A percentile compares a stretch with the other conserved stretches of the same genome.
Evolutionary conservation across 2,888 invertebrate species (phyloP).

Genomic region (Epistrophe eligans): DNA sequence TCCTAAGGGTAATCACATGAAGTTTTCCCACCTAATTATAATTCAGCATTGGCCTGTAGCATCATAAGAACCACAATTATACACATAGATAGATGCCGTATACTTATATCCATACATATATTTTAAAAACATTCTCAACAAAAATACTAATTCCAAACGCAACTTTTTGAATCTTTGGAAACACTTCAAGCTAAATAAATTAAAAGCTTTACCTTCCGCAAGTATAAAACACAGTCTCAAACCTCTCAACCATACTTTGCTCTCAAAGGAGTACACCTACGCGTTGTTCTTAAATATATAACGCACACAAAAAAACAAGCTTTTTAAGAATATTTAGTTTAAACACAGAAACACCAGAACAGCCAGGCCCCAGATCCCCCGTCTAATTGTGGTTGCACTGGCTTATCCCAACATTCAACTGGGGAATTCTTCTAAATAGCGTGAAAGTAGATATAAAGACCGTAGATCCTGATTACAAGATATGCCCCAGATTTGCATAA

Average conservation of each 20-base stretch:
- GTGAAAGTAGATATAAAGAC: constrained; percentile 68
- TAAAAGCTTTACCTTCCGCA: constrained; percentile 36
- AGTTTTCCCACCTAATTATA: constrained; percentile 3
- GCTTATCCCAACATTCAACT: constrained; percentile 49
- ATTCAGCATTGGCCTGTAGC: constrained; percentile 13
- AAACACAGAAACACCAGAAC: constrained; percentile 17
- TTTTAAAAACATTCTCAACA: background rate
- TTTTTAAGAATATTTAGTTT: constrained; percentile 24
- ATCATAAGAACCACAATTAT: constrained; percentile 19
- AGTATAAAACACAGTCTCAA: constrained; percentile 3
- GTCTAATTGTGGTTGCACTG: constrained; percentile 70
- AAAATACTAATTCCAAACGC: constrained; percentile 10
- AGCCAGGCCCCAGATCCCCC: constrained; percentile 46
- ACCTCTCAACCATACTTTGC: constrained; percentile 22
- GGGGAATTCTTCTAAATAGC: constrained; percentile 61
- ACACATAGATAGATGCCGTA: too few species aligned
- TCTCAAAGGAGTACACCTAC: constrained; percentile 4
- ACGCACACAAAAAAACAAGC: constrained; percentile 20
- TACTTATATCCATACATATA: background rate
- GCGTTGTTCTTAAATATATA: background rate
- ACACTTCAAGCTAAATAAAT: constrained; percentile 52
- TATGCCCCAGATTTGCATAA: constrained; percentile 68
- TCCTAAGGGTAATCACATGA: constrained; percentile 18
- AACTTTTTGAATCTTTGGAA: constrained; percentile 17
- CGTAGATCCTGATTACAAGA: constrained; percentile 73